phyloP scores from a whole-genome alignment of 2,797 vertebrate genomes.

The Cygnus olor region DNA sequence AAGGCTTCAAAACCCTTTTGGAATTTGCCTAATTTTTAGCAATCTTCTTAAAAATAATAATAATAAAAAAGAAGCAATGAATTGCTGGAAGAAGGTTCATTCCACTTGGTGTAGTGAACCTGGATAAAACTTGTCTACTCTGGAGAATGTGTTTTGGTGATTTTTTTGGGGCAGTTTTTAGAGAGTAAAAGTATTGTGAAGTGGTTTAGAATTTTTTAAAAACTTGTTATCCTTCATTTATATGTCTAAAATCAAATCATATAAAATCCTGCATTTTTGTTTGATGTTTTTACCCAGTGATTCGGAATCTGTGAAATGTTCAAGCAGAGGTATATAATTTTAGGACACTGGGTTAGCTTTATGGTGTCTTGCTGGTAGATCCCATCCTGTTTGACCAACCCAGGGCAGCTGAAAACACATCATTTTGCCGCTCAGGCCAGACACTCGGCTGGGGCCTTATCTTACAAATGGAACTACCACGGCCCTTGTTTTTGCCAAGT shows the following conservation, averaged over 20 bases:
- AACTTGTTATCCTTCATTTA: not conserved
- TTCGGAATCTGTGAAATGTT: not conserved
- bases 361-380: not conserved
- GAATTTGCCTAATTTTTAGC: not conserved
- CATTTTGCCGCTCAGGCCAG: not conserved
- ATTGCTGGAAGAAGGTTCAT: not conserved
- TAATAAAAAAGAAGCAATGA: not conserved
- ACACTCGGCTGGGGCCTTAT: not conserved
- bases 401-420: not conserved
- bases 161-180: not conserved
- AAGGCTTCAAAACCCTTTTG: not conserved
- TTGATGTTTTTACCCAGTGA: not conserved
- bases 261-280: not conserved
- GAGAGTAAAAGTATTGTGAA: not conserved
- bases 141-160: not conserved
- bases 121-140: not conserved
- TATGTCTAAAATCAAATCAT: not conserved
- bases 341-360: not conserved
- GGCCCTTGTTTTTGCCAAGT: not conserved
- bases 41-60: not conserved
- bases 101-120: not conserved
- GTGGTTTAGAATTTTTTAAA: not conserved
- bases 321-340: not conserved
- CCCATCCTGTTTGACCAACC: not conserved
- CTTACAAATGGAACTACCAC: not conserved